These are phyloP conservation scores for Drosophila nigromelanica DNA, from an alignment of 1,140 invertebrate genomes.

Conservation along the genomic window DNA sequence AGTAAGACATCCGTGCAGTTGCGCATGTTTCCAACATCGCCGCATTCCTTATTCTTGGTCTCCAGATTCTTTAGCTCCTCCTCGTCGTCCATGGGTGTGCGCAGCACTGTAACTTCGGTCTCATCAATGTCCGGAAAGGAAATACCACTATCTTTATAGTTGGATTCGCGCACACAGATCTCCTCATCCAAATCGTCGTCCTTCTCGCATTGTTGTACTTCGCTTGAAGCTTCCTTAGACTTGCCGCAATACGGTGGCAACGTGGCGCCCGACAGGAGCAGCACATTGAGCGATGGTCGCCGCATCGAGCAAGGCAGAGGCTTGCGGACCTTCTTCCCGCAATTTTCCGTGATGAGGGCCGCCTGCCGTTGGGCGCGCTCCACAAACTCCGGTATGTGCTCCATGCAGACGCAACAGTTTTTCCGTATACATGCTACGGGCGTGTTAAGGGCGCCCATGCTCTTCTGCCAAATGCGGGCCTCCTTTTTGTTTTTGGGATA, in stretches of 20 bases:
- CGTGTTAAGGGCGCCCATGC: constrained; percentile 48
- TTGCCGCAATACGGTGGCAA: constrained; percentile 38
- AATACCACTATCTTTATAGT: constrained; percentile 31
- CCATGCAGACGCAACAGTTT: constrained; percentile 62
- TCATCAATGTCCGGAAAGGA: constrained; percentile 55
- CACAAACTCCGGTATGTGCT: constrained; percentile 68
- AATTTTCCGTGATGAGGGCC: constrained; percentile 8
- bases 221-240: neutral
- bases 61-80: constrained; percentile 10
- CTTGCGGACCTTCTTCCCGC: neutral
- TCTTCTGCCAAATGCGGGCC: constrained; percentile 60
- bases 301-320: neutral
- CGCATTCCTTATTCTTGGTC: neutral
- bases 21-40: constrained; percentile 6
- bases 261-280: constrained; percentile 55
- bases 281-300: constrained; percentile 45
- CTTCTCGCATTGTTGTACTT: neutral
- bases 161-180: constrained; percentile 57
- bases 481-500: constrained; percentile 58
- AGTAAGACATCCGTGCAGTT: constrained; percentile 69
- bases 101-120: constrained; percentile 50
- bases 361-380: constrained; percentile 46
- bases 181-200: constrained; percentile 39
- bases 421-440: constrained; percentile 41
- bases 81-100: constrained; percentile 37